A percentile compares a stretch with the other conserved stretches of the same genome.
These are phyloP conservation scores for Himalopsyche japonica DNA, from an alignment of 2,888 invertebrate species.

Conservation along the genomic window DNA sequence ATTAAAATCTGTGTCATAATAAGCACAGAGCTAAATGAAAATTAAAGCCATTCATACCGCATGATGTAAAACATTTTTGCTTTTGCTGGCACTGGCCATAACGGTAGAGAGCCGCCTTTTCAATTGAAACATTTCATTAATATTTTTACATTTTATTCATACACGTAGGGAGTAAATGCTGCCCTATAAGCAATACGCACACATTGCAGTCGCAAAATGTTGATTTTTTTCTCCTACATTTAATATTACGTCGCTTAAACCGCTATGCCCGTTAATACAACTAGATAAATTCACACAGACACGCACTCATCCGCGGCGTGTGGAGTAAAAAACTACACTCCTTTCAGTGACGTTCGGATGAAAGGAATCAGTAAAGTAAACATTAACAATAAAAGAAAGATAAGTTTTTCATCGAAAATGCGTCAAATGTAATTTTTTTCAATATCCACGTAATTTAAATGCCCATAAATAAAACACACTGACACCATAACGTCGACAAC, in stretches of 20 bases:
- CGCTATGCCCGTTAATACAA: conserved; percentile 6
- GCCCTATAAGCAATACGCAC: neutral
- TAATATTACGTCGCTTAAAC: conserved; percentile 10
- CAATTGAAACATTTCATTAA: conserved; percentile 18
- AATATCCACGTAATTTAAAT: too few species aligned
- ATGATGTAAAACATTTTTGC: neutral
- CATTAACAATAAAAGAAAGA: too few species aligned
- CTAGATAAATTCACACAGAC: conserved; percentile 21
- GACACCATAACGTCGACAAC: too few species aligned
- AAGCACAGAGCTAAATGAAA: neutral
- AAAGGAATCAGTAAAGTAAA: too few species aligned
- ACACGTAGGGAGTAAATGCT: neutral
- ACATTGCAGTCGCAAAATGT: neutral
- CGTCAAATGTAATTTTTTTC: too few species aligned
- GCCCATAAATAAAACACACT: too few species aligned
- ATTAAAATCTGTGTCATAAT: neutral
- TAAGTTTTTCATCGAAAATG: too few species aligned
- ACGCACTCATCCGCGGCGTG: conserved; percentile 5
- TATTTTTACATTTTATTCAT: neutral
- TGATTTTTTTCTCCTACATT: conserved; percentile 18
- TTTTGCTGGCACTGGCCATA: neutral
- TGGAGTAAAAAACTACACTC: neutral
- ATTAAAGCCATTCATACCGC: neutral
- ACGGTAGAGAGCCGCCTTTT: neutral
- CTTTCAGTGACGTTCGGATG: neutral